Conservation (phyloP, 2,113 vertebrate genomes). For the Bubo scandiacus region DNA sequence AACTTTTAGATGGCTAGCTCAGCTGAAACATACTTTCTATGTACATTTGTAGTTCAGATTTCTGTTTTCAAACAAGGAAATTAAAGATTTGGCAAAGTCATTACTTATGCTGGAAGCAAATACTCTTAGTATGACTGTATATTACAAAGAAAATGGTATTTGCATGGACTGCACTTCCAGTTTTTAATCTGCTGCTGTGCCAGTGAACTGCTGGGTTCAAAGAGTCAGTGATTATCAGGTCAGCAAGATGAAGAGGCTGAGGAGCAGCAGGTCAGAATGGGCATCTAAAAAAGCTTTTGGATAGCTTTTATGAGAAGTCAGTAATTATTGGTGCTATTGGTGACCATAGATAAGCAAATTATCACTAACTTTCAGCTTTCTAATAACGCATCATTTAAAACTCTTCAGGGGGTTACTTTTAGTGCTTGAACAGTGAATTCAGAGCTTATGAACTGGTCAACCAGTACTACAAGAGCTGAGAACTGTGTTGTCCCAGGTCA, state of each 20-base stretch:
- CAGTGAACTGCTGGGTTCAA: background rate
- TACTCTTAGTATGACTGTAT: background rate
- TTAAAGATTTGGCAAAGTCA: background rate
- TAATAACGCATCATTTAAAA: background rate
- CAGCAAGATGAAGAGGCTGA: background rate
- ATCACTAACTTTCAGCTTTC: background rate
- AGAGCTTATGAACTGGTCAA: background rate
- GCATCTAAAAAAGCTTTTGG: background rate
- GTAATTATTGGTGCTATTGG: background rate
- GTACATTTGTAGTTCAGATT: background rate
- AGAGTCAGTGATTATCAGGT: background rate
- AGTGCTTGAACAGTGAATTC: background rate
- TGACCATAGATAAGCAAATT: background rate
- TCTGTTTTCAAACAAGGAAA: background rate
- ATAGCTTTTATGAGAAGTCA: background rate
- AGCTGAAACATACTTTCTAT: background rate
- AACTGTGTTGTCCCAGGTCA: background rate
- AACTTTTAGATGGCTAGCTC: background rate
- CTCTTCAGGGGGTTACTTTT: background rate
- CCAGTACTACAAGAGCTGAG: background rate
- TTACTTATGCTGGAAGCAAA: background rate
- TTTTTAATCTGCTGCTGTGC: background rate
- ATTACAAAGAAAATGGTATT: background rate
- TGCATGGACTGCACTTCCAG: background rate
- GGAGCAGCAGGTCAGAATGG: background rate